Evolutionary conservation across 2,888 invertebrate species (phyloP), one percentile per base, ranked within the genome.

Genomic region (Chalcosyrphus nemorum): DNA sequence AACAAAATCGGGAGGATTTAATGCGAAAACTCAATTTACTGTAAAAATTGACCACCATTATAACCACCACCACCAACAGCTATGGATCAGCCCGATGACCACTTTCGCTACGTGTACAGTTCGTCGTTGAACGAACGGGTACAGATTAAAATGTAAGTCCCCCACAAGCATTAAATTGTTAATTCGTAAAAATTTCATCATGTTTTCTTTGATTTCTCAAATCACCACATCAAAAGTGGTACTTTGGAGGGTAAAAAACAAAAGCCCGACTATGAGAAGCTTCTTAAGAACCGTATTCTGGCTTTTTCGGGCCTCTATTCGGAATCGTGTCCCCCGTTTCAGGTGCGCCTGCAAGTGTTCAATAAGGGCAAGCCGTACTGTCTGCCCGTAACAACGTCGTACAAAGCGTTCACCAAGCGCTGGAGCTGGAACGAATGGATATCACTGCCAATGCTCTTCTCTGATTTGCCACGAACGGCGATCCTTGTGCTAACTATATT

Each of bases 371-470:
- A 95, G 65, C 95, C 97, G 0, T 93, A 98, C 1, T 96, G 97
- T 13, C 92, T 98, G 86, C 97, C 98, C 0, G 95, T 97, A 11
- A 94, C 95, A 41, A 98, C 98, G 1, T 95, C 97, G 0, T 98
- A 98, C 89, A 99, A 98, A 91, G 94, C 97, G 1, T 99, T 99
- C 89, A 95, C 95, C 19, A 96, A 95, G 68, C 93, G 98, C 88
- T 99, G 98, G 97, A 98, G 98, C 89, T 99, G 99, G 99, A 99
- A 98, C 90, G 98, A 99, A 92, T 99, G 99, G 98, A 93, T 99
- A 32, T 95, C 95, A 0, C 92, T 99, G 70, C 98, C 99, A 0
- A 93, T 99, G 32, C 95, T 95, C 90, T 98, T 95, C 92, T 96
- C 96, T 89, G 98, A 99, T 90, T 92, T 99, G 38, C 98, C 99